Conservation (phyloP, 2,888 invertebrate genomes). For the Gymnoscelis rufifasciata region DNA sequence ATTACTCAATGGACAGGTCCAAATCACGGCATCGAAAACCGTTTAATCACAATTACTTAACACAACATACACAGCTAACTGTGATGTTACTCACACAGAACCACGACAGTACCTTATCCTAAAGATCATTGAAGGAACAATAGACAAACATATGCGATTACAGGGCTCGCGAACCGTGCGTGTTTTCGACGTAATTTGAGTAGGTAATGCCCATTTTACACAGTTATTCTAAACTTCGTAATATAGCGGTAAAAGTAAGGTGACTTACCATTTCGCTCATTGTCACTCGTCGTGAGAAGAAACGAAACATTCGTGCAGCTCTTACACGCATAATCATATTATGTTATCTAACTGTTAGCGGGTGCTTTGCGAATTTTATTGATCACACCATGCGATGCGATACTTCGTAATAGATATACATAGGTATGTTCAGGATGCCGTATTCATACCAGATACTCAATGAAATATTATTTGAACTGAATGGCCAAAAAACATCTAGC, state of each 20-base stretch:
- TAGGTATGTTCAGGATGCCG: too few relatives aligned
- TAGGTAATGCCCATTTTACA: constrained; percentile 46
- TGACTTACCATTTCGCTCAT: constrained; percentile 40
- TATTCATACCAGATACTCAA: too few relatives aligned
- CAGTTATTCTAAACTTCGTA: constrained; percentile 34
- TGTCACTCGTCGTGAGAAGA: constrained; percentile 45
- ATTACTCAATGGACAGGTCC: too few relatives aligned
- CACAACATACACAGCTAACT: too few relatives aligned
- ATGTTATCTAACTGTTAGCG: constrained; percentile 31
- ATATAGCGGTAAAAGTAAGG: constrained; percentile 48
- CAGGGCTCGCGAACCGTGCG: constrained; percentile 36
- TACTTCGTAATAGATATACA: too few relatives aligned
- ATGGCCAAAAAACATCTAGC: too few relatives aligned
- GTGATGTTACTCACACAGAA: too few relatives aligned
- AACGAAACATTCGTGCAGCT: constrained; percentile 23
- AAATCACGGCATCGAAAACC: too few relatives aligned
- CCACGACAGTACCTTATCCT: neutral
- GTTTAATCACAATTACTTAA: too few relatives aligned
- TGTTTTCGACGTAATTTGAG: constrained; percentile 49
- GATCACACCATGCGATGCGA: constrained; percentile 34
- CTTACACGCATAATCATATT: constrained; percentile 32
- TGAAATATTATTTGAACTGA: too few relatives aligned
- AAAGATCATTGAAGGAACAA: neutral
- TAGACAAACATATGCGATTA: constrained; percentile 31
- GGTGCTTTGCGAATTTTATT: constrained; percentile 29